Evolutionary conservation across 2,888 invertebrate species (phyloP).

Genomic region (Athalia cordata): DNA sequence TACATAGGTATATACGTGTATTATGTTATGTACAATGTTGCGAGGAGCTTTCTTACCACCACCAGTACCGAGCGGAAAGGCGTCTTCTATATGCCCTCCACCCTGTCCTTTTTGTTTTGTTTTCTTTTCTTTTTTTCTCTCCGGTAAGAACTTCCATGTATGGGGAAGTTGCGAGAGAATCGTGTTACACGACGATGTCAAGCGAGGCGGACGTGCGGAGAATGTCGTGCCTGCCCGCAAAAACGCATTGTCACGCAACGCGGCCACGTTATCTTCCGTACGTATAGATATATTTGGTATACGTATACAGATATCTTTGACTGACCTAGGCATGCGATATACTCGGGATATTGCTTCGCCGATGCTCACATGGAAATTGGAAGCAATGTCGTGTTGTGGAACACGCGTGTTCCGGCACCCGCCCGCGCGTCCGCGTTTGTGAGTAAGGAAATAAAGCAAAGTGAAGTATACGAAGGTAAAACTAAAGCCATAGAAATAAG

Average conservation of each 20-base stretch:
- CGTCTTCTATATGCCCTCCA: no score
- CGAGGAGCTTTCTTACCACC: no score
- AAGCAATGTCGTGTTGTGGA: neutral
- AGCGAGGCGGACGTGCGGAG: conserved; percentile 55
- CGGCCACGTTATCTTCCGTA: neutral
- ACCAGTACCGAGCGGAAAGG: no score
- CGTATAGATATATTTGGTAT: neutral
- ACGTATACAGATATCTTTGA: no score
- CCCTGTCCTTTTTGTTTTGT: no score
- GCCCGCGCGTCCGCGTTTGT: neutral
- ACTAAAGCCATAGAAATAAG: neutral
- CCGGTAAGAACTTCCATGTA: neutral
- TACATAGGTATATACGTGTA: no score
- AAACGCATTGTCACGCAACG: conserved; percentile 59
- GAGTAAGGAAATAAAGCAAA: conserved; percentile 21
- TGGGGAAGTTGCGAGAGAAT: neutral
- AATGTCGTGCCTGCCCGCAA: conserved; percentile 59
- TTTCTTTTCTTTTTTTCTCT: neutral
- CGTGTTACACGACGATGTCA: conserved; percentile 39
- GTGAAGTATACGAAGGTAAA: neutral
- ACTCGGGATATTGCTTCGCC: neutral
- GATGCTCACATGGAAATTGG: no score
- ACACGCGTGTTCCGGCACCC: neutral
- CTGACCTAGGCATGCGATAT: neutral
- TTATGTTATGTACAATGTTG: no score